Conservation (phyloP, 1,140 invertebrate genomes). For the Danaus melanippus region DNA sequence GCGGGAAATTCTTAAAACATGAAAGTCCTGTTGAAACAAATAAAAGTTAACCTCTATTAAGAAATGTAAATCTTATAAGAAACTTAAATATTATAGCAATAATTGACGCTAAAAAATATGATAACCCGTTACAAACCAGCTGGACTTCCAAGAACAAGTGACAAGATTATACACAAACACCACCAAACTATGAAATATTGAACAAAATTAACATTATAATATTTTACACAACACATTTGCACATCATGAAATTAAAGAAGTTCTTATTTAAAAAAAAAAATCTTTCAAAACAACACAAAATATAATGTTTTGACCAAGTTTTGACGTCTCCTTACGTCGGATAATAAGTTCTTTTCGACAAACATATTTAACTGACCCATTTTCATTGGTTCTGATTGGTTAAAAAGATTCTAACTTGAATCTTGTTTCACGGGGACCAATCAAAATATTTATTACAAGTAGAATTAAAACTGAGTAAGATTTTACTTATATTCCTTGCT, state of each 20-base stretch:
- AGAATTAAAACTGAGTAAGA: too few relatives aligned
- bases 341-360: constrained; percentile 23
- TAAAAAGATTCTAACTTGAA: constrained; percentile 29
- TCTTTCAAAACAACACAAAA: constrained; percentile 41
- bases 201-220: constrained; percentile 25
- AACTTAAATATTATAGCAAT: not conserved
- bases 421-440: constrained; percentile 8
- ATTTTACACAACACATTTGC: constrained; percentile 15
- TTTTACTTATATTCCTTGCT: too few relatives aligned
- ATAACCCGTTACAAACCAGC: constrained; percentile 39
- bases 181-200: constrained; percentile 20
- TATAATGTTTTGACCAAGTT: constrained; percentile 49
- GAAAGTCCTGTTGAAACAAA: too few relatives aligned
- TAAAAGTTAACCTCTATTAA: too few relatives aligned
- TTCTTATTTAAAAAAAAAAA: constrained; percentile 22
- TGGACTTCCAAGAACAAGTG: constrained; percentile 35
- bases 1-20: too few relatives aligned
- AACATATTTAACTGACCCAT: constrained; percentile 25
- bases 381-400: constrained; percentile 26
- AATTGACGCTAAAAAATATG: constrained; percentile 25
- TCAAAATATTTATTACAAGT: too few relatives aligned
- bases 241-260: constrained; percentile 2
- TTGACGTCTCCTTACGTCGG: constrained; percentile 36
- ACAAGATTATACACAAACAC: constrained; percentile 23
- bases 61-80: too few relatives aligned